A percentile compares a stretch with the other conserved stretches of the same genome.
phyloP scores from a whole-genome alignment of 2,113 vertebrate species.

The Paraplagusia blochii region DNA sequence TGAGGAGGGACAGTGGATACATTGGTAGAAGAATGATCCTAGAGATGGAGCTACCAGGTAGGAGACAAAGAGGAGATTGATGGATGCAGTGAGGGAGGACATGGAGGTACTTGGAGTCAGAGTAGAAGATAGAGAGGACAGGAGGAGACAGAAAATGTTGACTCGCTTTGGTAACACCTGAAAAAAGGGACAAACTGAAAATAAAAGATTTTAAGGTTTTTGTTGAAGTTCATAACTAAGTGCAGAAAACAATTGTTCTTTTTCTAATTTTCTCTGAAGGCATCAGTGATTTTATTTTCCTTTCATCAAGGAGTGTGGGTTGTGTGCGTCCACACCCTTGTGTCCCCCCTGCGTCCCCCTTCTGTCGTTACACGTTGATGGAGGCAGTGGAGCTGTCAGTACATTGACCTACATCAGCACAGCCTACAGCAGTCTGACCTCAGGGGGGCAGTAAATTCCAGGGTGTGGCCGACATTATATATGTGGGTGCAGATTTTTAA shows the following conservation, averaged over 20 bases:
- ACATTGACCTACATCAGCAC: conserved; percentile 58
- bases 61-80: no score
- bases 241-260: not conserved
- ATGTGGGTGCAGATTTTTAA: not conserved
- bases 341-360: conserved; percentile 22
- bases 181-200: no score
- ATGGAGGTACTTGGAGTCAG: no score
- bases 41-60: no score
- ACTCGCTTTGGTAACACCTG: no score
- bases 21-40: no score
- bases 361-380: conserved; percentile 33
- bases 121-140: no score
- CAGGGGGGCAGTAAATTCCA: conserved; percentile 26
- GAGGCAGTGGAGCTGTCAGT: conserved; percentile 38
- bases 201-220: no score
- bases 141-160: no score
- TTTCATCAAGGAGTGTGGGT: not conserved
- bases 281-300: not conserved
- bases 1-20: no score
- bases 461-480: conserved; percentile 21
- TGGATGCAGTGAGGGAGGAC: no score
- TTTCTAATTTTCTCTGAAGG: not conserved
- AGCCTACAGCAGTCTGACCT: conserved; percentile 44
- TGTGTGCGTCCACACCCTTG: conserved; percentile 2
- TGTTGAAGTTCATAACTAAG: no score